Percentiles rank a stretch among this genome's conserved stretches.
Evolutionary conservation across 2,113 vertebrate genomes (phyloP).

Genomic region (Istiophorus platypterus): DNA sequence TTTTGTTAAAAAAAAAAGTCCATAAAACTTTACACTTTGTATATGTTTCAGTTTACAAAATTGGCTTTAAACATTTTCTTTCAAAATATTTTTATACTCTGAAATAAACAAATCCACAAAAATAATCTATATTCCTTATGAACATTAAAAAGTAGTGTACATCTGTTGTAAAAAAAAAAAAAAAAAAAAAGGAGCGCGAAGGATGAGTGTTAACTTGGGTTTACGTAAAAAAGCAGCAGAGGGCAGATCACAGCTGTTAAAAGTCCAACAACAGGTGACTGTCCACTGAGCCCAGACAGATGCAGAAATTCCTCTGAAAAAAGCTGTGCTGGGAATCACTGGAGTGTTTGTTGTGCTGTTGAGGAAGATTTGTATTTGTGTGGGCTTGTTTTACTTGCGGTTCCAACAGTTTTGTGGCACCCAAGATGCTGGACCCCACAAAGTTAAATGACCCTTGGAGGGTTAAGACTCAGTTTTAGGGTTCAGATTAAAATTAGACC

Average conservation of each 20-base stretch:
- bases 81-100: conserved; percentile 94
- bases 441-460: too few relatives aligned
- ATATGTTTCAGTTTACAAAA: conserved; percentile 90
- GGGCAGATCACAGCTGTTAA: conserved; percentile 61
- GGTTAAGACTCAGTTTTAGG: not conserved
- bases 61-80: conserved; percentile 85
- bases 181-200: conserved; percentile 69
- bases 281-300: conserved; percentile 43
- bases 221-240: conserved; percentile 89
- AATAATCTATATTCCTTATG: conserved; percentile 93
- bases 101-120: conserved; percentile 96
- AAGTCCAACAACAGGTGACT: conserved; percentile 41
- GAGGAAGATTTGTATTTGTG: conserved; percentile 56
- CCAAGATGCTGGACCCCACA: too few relatives aligned
- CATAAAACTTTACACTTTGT: conserved; percentile 94
- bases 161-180: conserved; percentile 82
- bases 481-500: not conserved
- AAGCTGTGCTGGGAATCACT: conserved; percentile 30
- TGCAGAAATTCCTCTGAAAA: conserved; percentile 36
- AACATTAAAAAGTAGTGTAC: conserved; percentile 95
- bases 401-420: too few relatives aligned
- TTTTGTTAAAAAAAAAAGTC: conserved; percentile 82
- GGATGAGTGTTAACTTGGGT: conserved; percentile 50
- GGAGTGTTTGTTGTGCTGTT: conserved; percentile 53
- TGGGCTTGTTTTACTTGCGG: conserved; percentile 45